Percentiles rank a stretch among this genome's conserved stretches.
Evolutionary conservation across 2,113 vertebrate genomes (phyloP).

Genomic region (Peucedramus taeniatus): DNA sequence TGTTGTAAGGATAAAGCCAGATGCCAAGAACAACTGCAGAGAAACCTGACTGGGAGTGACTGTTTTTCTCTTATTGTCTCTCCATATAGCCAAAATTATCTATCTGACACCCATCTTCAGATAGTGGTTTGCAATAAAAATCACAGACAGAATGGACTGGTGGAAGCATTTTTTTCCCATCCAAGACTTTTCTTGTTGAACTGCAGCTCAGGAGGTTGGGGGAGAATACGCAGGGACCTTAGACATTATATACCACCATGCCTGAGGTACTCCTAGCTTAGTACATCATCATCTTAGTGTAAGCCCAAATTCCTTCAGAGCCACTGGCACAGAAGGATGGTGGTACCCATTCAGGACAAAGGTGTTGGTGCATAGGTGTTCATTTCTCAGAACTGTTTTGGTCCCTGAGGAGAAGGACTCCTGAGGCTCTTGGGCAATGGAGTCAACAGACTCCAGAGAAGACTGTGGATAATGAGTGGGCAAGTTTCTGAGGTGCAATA

Average conservation of each 20-base stretch:
- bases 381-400: neutral
- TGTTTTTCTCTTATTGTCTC: neutral
- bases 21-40: neutral
- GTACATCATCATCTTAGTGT: too few species aligned
- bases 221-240: neutral
- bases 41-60: neutral
- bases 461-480: accelerated
- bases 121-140: neutral
- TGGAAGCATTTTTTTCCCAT: neutral
- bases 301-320: neutral
- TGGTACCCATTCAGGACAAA: neutral
- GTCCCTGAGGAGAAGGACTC: neutral
- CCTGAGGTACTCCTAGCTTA: neutral
- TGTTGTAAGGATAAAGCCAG: neutral
- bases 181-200: neutral
- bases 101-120: neutral
- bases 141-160: neutral
- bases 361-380: neutral
- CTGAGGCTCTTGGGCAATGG: neutral
- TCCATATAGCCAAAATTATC: neutral
- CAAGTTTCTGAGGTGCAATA: neutral
- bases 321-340: neutral
- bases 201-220: neutral
- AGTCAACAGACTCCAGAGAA: neutral
- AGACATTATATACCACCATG: neutral